phyloP scores from a whole-genome alignment of 2,113 vertebrate species.

The Chaetorhynchus papuensis region DNA sequence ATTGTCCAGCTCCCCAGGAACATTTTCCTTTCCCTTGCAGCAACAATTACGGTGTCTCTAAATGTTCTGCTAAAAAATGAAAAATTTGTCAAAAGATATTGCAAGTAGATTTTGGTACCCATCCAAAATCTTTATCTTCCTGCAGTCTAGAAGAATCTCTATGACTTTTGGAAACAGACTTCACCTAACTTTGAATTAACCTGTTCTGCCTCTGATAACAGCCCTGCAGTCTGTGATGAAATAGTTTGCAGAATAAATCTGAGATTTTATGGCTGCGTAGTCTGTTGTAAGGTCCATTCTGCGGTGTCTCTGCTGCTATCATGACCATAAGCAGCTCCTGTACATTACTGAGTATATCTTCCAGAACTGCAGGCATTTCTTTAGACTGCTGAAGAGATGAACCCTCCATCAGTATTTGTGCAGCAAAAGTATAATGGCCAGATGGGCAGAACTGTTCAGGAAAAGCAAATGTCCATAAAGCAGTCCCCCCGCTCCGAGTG shows the following conservation, averaged over 20 bases:
- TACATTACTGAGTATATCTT: neutral
- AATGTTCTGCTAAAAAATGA: neutral
- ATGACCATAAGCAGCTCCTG: neutral
- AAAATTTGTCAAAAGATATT: neutral
- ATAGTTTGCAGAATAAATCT: neutral
- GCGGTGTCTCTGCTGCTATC: neutral
- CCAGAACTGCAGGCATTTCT: neutral
- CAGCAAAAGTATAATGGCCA: neutral
- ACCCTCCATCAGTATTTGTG: rapidly evolving
- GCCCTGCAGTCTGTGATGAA: neutral
- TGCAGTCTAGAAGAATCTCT: neutral
- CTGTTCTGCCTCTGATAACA: neutral
- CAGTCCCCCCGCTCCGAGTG: neutral
- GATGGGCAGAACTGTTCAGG: neutral
- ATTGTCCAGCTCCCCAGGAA: neutral
- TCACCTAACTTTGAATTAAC: neutral
- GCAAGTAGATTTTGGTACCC: neutral
- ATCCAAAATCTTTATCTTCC: neutral
- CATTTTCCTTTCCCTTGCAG: neutral
- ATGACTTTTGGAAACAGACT: neutral
- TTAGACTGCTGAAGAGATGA: neutral
- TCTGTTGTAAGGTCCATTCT: neutral
- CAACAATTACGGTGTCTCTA: neutral
- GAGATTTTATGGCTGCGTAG: neutral
- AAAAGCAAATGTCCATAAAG: neutral